phyloP scores from a whole-genome alignment of 2,797 vertebrate species.

The Spinibarbus caldwelli region DNA sequence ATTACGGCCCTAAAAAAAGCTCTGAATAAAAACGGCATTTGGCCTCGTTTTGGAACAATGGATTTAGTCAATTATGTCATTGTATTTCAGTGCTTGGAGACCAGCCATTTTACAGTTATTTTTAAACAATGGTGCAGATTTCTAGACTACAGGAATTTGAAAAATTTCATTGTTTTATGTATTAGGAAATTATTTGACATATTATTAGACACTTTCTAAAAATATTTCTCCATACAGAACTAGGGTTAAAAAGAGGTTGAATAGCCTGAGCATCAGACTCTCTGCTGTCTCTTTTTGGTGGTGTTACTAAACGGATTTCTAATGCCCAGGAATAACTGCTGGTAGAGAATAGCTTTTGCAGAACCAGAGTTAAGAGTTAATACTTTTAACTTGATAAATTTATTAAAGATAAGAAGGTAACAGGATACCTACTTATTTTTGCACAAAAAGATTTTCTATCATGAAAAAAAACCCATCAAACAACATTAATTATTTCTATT shows the following conservation, averaged over 20 bases:
- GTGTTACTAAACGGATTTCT: slow-evolving; percentile 66
- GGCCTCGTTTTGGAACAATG: slow-evolving; percentile 67
- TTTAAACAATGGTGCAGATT: slow-evolving; percentile 76
- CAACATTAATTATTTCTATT: not conserved
- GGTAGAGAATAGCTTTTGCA: slow-evolving; percentile 57
- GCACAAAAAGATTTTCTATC: not conserved
- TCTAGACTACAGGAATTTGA: slow-evolving; percentile 54
- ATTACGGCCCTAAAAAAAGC: not conserved
- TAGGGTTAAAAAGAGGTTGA: not conserved
- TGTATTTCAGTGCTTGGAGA: slow-evolving; percentile 59
- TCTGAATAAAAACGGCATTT: slow-evolving; percentile 53
- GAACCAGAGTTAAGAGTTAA: not conserved
- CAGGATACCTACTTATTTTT: not conserved
- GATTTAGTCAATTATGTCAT: slow-evolving; percentile 69
- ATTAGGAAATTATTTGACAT: slow-evolving; percentile 61
- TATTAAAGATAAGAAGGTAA: not conserved
- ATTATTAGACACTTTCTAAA: not conserved
- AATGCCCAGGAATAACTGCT: slow-evolving; percentile 58
- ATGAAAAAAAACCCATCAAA: not conserved
- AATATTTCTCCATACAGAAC: not conserved
- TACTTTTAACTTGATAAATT: not conserved
- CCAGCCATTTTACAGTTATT: slow-evolving; percentile 69
- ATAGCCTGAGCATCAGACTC: slow-evolving; percentile 38
- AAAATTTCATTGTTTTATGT: slow-evolving; percentile 71
- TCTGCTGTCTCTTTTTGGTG: slow-evolving; percentile 54